Percentiles rank a stretch among this genome's conserved stretches.
These are phyloP conservation scores for Tribolium freemani DNA, from an alignment of 2,888 invertebrate species.

Conservation along the genomic window DNA sequence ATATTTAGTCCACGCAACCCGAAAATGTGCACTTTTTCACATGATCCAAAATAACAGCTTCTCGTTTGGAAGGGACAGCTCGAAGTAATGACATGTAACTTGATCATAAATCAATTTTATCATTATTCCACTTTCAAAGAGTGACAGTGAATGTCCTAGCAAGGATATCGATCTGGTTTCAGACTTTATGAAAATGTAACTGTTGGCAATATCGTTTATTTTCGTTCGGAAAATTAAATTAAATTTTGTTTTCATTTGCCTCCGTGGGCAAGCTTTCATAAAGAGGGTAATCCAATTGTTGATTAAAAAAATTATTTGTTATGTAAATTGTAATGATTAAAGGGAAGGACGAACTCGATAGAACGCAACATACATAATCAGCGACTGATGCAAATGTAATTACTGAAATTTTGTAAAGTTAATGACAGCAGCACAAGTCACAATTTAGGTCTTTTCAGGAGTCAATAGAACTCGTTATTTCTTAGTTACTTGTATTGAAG, in stretches of 20 bases:
- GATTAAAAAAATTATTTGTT: neutral
- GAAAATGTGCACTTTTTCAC: neutral
- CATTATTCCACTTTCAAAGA: constrained; percentile 13
- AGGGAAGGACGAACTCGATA: neutral
- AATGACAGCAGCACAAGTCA: neutral
- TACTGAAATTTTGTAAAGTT: neutral
- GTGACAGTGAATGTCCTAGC: constrained; percentile 5
- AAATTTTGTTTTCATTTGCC: neutral
- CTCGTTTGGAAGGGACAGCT: constrained; percentile 3
- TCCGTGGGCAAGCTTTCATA: neutral
- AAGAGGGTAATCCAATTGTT: neutral
- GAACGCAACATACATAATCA: too few species aligned
- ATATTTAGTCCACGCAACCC: neutral
- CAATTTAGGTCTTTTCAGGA: neutral
- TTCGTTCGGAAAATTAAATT: neutral
- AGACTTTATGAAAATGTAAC: neutral
- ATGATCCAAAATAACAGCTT: constrained; percentile 11
- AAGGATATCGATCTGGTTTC: constrained; percentile 5
- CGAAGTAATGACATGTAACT: constrained; percentile 10
- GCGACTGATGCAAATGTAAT: too few species aligned
- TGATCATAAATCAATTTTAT: constrained; percentile 21
- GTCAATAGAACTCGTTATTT: neutral
- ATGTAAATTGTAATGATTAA: neutral
- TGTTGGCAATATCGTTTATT: neutral
- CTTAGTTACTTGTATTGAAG: neutral